phyloP scores from a whole-genome alignment of 2,888 invertebrate species.

The Troides helena region DNA sequence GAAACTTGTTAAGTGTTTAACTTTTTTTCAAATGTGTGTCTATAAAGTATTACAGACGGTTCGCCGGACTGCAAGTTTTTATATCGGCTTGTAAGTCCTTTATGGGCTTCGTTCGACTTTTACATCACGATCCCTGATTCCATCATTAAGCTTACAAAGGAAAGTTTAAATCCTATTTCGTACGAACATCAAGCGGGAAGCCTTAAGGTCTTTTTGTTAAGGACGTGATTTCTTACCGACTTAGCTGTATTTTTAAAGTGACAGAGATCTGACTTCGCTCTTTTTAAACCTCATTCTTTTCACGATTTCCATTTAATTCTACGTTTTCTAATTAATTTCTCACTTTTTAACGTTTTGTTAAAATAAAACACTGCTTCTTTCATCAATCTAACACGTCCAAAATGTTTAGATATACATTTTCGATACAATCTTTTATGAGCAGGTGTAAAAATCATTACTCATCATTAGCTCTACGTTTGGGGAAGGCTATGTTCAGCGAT shows the following conservation, averaged over 20 bases:
- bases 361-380: not conserved
- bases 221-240: constrained; percentile 18
- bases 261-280: constrained; percentile 5
- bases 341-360: not conserved
- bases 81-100: constrained; percentile 18
- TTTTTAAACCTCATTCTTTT: constrained; percentile 9
- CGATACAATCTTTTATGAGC: no score
- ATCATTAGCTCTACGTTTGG: no score
- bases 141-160: constrained; percentile 29
- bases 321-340: no score
- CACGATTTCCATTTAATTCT: not conserved
- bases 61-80: constrained; percentile 21
- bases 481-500: no score
- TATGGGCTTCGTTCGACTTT: constrained; percentile 25
- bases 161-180: constrained; percentile 29
- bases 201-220: constrained; percentile 25
- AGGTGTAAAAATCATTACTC: no score
- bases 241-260: constrained; percentile 20
- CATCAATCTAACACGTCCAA: no score
- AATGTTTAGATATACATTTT: no score
- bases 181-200: constrained; percentile 24
- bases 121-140: constrained; percentile 27
- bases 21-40: constrained; percentile 16
- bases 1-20: constrained; percentile 27
- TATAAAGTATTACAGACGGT: constrained; percentile 24